Conservation (phyloP, 2,797 vertebrate genomes). For the Lepus oiostolus region DNA sequence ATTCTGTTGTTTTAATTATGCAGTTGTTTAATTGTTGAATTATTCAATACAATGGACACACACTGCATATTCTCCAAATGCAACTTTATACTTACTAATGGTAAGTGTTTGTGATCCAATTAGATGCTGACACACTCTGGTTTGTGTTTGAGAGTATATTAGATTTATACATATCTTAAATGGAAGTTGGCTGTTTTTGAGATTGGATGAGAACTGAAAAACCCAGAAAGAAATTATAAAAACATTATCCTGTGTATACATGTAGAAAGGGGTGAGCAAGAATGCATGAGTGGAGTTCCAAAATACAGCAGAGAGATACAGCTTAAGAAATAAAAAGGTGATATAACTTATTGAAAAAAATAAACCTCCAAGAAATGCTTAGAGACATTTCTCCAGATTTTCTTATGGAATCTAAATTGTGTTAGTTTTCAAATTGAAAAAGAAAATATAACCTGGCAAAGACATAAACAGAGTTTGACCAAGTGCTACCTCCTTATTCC, state of each 20-base stretch:
- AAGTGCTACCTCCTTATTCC: not conserved
- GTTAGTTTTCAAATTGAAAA: not conserved
- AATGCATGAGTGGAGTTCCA: not conserved
- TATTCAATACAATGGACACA: conserved; percentile 58
- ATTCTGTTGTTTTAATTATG: conserved; percentile 57
- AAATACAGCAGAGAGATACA: not conserved
- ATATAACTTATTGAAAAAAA: not conserved
- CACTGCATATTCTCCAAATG: conserved; percentile 52
- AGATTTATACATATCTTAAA: conserved; percentile 58
- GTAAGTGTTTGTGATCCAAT: conserved; percentile 49
- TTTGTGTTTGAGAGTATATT: conserved; percentile 50
- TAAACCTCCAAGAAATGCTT: not conserved
- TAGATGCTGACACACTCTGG: conserved; percentile 2
- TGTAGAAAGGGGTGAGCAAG: not conserved
- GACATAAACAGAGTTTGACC: not conserved
- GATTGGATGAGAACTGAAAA: conserved; percentile 21
- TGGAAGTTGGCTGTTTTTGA: not conserved
- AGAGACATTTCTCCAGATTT: not conserved
- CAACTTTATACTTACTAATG: conserved; percentile 16
- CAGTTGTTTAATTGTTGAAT: conserved; percentile 71
- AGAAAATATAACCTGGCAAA: not conserved
- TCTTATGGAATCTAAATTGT: not conserved
- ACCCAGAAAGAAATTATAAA: not conserved
- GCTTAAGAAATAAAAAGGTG: not conserved
- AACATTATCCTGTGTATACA: not conserved